Evolutionary conservation across 2,888 invertebrate genomes (phyloP), one percentile per base, ranked within the genome.

Genomic region (Steinernema scapterisci): DNA sequence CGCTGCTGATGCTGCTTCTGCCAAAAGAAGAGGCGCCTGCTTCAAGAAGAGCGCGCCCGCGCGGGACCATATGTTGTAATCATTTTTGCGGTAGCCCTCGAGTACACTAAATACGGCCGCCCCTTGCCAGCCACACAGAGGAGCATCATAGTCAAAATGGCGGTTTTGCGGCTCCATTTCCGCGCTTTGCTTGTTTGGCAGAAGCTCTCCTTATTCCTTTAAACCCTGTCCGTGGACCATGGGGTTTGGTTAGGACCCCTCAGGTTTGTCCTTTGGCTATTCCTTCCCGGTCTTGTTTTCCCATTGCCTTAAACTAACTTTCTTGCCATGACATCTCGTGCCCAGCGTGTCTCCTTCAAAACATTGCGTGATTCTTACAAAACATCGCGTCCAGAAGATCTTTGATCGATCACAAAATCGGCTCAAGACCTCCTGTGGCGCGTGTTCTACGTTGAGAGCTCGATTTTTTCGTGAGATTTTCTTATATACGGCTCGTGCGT

Each of bases 61-160:
- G 48, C 16, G n/a, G n/a, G 54, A 21, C 54, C 25, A 54, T 54
- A 21, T 19, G 54, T 54, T 54, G 54, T 54, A 54, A 54, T 54
- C 54, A 54, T 54, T 25, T 23, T 54, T 48, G 16, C n/a, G 48
- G 48, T 19, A 48, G 38, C 38, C 38, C 38, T 38, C 38, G 38
- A 38, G 48, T n/a, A 48, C 48, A 48, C 48, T 48, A 16, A 48
- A 48, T 48, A 48, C 48, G n/a, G n/a, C n/a, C n/a, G 48, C 48
- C 48, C 38, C 38, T 38, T 48, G 19, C 48, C 48, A 48, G 19
- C 48, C n/a, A n/a, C n/a, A n/a, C n/a, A n/a, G n/a, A 19, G 19
- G 6, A n/a, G 16, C 48, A 48, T 19, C 19, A 7, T 19, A 48
- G 16, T 48, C 48, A n/a, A 48, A 19, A 38, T 9, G n/a, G 19